These are phyloP conservation scores for Propithecus coquereli DNA, from an alignment of 2,113 vertebrate species.

Conservation along the genomic window DNA sequence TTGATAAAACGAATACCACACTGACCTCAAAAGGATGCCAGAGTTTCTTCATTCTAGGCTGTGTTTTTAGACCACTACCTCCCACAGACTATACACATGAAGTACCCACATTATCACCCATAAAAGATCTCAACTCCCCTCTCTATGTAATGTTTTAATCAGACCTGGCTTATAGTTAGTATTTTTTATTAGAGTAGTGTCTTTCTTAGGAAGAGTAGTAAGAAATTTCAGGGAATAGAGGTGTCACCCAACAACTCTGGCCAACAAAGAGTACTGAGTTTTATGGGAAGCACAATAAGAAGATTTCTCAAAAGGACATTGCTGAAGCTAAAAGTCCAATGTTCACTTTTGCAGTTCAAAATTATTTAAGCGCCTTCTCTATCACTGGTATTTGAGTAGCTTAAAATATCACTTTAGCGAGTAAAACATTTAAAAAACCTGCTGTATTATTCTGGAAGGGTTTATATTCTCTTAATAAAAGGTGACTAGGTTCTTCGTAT, in stretches of 20 bases:
- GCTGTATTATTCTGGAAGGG: not conserved
- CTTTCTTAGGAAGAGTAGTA: not conserved
- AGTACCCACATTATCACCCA: not conserved
- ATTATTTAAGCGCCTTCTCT: not conserved
- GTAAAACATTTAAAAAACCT: not conserved
- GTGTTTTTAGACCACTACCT: not conserved
- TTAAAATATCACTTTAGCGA: not conserved
- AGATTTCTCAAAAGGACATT: not conserved
- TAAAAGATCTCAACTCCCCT: not conserved
- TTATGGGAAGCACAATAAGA: not conserved
- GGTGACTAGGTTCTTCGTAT: not conserved
- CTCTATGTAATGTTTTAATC: not conserved
- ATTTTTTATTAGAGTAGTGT: not conserved
- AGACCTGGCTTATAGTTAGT: not conserved
- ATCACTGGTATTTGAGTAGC: not conserved
- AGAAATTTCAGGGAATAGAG: not conserved
- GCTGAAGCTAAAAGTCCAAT: not conserved
- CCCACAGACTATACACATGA: not conserved
- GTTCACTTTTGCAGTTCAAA: conserved; percentile 12
- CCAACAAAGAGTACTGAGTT: not conserved
- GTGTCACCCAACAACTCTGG: not conserved
- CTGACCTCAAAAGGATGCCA: not conserved
- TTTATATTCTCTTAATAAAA: conserved; percentile 26
- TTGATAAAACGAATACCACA: not conserved
- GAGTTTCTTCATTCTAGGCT: not conserved